A percentile compares a stretch with the other conserved stretches of the same genome.
Evolutionary conservation across 2,113 vertebrate species (phyloP).

Genomic region (Andinoacara biseriatus): DNA sequence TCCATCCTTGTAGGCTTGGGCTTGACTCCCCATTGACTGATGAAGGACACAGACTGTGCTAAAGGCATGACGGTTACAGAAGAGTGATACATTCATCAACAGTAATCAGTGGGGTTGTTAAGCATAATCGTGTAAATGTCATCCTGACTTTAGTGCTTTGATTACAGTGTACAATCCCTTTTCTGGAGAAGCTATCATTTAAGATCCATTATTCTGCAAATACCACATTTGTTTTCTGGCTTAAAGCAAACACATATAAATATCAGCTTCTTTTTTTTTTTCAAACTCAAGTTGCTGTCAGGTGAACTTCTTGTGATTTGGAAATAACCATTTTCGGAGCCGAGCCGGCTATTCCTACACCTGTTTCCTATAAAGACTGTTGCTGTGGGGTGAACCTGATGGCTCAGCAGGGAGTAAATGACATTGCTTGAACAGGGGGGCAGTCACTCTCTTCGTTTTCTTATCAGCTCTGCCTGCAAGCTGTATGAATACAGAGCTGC

Average conservation of each 20-base stretch:
- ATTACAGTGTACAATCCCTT: not conserved
- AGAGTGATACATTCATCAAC: constrained; percentile 21
- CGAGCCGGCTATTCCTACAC: constrained; percentile 12
- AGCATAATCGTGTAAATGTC: constrained; percentile 24
- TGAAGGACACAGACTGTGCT: constrained; percentile 30
- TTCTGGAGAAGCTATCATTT: not conserved
- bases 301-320: constrained; percentile 6
- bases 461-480: constrained; percentile 53
- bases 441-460: constrained; percentile 19
- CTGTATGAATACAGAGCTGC: constrained; percentile 19
- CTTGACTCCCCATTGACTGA: constrained; percentile 11
- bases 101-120: constrained; percentile 13
- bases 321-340: constrained; percentile 6
- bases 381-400: constrained; percentile 31
- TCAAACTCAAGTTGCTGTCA: not conserved
- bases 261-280: not conserved
- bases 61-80: constrained; percentile 32
- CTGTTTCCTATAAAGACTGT: constrained; percentile 32
- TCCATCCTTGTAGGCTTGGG: constrained; percentile 15
- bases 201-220: not conserved
- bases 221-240: not conserved
- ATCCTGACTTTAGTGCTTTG: constrained; percentile 3
- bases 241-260: constrained; percentile 24
- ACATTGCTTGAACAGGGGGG: constrained; percentile 43
- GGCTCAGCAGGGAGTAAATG: constrained; percentile 64